These are phyloP conservation scores for Albula glossodonta DNA, from an alignment of 2,113 vertebrate species.

Conservation along the genomic window DNA sequence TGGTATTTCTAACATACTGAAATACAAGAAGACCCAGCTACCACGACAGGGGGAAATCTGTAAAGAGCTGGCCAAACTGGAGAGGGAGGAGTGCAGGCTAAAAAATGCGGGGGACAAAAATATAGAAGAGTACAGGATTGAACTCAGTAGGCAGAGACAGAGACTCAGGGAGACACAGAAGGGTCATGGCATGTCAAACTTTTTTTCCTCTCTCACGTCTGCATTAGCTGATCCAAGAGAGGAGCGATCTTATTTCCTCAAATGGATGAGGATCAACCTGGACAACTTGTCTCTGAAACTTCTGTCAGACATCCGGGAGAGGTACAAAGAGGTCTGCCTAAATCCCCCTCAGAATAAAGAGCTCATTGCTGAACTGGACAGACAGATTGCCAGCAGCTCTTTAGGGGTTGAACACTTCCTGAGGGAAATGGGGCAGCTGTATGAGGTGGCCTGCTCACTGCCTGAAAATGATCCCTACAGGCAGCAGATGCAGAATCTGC, in stretches of 20 bases:
- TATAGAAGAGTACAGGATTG: conserved; percentile 31
- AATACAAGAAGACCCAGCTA: conserved; percentile 18
- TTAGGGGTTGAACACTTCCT: conserved; percentile 64
- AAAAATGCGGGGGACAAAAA: background rate
- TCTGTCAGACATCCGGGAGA: conserved; percentile 39
- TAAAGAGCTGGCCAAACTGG: conserved; percentile 45
- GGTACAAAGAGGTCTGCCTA: conserved; percentile 23
- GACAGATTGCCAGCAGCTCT: conserved; percentile 49
- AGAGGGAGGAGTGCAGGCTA: conserved; percentile 52
- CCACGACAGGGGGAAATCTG: conserved; percentile 32
- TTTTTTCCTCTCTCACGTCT: conserved; percentile 43
- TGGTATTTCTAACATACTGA: background rate
- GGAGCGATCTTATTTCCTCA: conserved; percentile 51
- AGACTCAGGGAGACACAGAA: conserved; percentile 35
- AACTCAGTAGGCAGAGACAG: conserved; percentile 24
- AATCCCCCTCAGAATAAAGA: conserved; percentile 29
- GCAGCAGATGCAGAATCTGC: conserved; percentile 28
- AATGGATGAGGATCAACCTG: conserved; percentile 61
- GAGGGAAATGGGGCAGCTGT: conserved; percentile 60
- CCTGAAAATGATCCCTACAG: background rate
- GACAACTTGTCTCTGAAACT: conserved; percentile 47
- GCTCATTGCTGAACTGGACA: conserved; percentile 54
- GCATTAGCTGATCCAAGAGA: conserved; percentile 22
- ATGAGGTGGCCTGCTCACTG: conserved; percentile 42
- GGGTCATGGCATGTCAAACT: background rate